These are phyloP conservation scores for Papilio polyxenes DNA, from an alignment of 1,140 invertebrate genomes.

Conservation along the genomic window DNA sequence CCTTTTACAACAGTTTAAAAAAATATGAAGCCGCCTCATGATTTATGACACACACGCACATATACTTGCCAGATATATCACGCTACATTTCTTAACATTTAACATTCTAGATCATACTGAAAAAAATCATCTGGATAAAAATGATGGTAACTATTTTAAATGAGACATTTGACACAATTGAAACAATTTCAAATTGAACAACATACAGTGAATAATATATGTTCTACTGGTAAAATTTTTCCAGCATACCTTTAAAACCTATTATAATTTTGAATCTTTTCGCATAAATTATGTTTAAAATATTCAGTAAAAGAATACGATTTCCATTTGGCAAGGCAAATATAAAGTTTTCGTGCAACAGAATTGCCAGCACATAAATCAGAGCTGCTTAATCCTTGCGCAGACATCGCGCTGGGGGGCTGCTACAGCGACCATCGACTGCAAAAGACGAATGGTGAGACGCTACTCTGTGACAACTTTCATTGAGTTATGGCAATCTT, in stretches of 20 bases:
- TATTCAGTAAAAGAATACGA: background rate
- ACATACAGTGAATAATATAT: too few relatives aligned
- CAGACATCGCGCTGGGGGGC: background rate
- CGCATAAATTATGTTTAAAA: background rate
- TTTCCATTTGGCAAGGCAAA: background rate
- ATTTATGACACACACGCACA: conserved; percentile 18
- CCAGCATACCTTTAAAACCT: too few relatives aligned
- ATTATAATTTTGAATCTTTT: background rate
- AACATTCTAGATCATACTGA: background rate
- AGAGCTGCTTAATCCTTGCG: background rate
- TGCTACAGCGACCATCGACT: background rate
- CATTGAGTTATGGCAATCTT: background rate
- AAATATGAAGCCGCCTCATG: background rate
- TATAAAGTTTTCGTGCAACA: background rate
- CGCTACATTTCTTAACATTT: background rate
- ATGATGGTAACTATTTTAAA: too few relatives aligned
- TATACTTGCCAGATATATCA: background rate
- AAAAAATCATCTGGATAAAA: too few relatives aligned
- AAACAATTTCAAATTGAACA: too few relatives aligned
- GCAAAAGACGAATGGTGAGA: background rate
- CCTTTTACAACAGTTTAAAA: conserved; percentile 32
- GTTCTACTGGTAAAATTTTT: too few relatives aligned
- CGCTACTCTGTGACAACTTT: background rate
- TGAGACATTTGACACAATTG: too few relatives aligned
- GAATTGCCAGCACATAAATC: background rate